Conservation (phyloP, 1,140 invertebrate genomes). For the Procambarus virginalis region DNA sequence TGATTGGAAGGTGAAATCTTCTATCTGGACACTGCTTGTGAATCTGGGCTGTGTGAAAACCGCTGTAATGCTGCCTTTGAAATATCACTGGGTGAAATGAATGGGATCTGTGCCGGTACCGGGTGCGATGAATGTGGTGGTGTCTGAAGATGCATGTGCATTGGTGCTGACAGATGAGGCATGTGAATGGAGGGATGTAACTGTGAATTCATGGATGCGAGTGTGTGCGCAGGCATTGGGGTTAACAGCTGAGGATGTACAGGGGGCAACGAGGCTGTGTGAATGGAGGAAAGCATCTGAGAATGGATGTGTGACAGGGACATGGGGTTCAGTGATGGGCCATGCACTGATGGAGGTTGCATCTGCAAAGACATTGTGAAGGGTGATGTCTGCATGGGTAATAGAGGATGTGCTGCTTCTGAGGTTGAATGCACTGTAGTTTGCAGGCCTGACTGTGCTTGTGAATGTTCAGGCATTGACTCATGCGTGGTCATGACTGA, state of each 20-base stretch:
- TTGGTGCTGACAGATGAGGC: background rate
- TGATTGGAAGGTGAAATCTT: slow-evolving; percentile 9
- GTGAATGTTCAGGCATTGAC: background rate
- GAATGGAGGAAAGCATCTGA: background rate
- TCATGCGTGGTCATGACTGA: background rate
- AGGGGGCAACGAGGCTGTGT: background rate
- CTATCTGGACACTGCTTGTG: slow-evolving; percentile 7
- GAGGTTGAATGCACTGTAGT: background rate
- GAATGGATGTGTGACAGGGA: slow-evolving; percentile 1
- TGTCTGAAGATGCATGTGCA: slow-evolving; percentile 6
- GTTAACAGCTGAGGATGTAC: background rate
- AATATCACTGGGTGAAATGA: slow-evolving; percentile 1
- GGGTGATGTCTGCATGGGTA: background rate
- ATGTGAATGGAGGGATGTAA: slow-evolving; percentile 12
- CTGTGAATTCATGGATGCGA: background rate
- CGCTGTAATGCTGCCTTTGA: background rate
- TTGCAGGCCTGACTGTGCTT: background rate
- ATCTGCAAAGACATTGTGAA: background rate
- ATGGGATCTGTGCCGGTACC: background rate
- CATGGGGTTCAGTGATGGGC: background rate
- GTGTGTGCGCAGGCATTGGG: background rate
- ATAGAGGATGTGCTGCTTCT: background rate
- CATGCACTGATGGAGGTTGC: background rate
- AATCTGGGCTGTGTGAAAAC: slow-evolving; percentile 3
- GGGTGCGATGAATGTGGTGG: background rate